Base-by-base conservation (phyloP, 2,797 vertebrate genomes). In the Betta splendens region DNA sequence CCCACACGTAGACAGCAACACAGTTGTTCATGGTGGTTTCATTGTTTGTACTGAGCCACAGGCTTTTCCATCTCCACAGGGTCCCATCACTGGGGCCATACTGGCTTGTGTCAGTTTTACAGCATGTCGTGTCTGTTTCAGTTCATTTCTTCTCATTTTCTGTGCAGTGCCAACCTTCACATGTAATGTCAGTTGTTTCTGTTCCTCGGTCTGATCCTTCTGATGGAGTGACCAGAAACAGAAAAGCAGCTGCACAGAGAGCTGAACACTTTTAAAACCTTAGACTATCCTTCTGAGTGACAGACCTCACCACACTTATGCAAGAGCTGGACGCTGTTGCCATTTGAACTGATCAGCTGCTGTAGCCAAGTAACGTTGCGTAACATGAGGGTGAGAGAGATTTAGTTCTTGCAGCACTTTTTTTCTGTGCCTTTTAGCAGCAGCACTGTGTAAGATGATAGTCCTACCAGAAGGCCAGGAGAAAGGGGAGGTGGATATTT, bases 241-340 rank as follows among this genome's bases (percentile, higher is more conserved):
- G 51, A 38, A 47, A 49, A 13, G 48, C 46, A 69, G 69, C 60
- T 73, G 74, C 60, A 60, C 28, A 45, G 28, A 63, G 57, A 72
- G 40, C 31, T 39, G 36, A 44, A 65, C 54, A 28, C 29, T 51
- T 60, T 35, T 55, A 45, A 69, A 51, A 65, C 58, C 49, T 62
- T 12, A 2, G 51, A 47, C 55, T 58, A 55, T 72, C 70, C 60
- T 63, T 57, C 53, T 51, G 65, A 72, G 51, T 63, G 66, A 59
- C 20, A 36, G 60, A 68, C 64, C 53, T 69, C 69, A 58, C 60
- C 63, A 65, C 84, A 83, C 86, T 91, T 89, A 88, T 55, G 87
- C 90, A 91, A 91, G 84, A 87, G 74, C 85, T 87, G 85, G 85
- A 87, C 50, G 50, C 68, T 52, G 74, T 70, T 82, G 82, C 79